A percentile compares a stretch with the other conserved stretches of the same genome.
phyloP scores from a whole-genome alignment of 2,888 invertebrate species.

The Tinea semifulvella region DNA sequence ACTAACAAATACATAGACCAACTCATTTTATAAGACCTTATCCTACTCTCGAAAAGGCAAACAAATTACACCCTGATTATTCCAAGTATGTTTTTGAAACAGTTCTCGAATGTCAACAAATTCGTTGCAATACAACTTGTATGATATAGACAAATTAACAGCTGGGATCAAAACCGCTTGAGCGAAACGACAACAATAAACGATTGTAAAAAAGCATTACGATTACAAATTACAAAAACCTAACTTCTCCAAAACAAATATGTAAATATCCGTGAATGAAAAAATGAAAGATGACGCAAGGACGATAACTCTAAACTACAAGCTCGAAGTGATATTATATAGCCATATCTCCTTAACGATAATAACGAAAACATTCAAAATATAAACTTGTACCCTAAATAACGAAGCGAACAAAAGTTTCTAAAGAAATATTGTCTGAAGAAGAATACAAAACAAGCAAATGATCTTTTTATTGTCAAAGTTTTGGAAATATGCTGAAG shows the following conservation, averaged over 20 bases:
- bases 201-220: no score
- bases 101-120: slow-evolving; percentile 10
- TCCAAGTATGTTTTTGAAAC: slow-evolving; percentile 32
- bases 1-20: background rate
- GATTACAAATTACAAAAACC: no score
- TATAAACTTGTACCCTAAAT: slow-evolving; percentile 10
- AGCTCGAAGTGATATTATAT: no score
- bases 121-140: slow-evolving; percentile 4
- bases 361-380: slow-evolving; percentile 4
- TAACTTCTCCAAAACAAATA: no score
- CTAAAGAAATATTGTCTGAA: slow-evolving; percentile 6
- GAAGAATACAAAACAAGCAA: slow-evolving; percentile 2
- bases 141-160: background rate
- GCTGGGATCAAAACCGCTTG: background rate
- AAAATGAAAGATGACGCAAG: background rate
- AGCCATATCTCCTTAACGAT: background rate
- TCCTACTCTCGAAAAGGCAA: slow-evolving; percentile 12
- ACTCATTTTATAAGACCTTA: slow-evolving; percentile 3
- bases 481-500: slow-evolving; percentile 31
- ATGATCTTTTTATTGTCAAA: slow-evolving; percentile 38
- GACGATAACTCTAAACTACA: background rate
- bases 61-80: slow-evolving; percentile 49
- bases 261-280: no score
- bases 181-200: background rate
- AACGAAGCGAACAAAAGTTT: slow-evolving; percentile 8